phyloP scores from a whole-genome alignment of 2,888 invertebrate genomes.

The Drosophila peninsularis region DNA sequence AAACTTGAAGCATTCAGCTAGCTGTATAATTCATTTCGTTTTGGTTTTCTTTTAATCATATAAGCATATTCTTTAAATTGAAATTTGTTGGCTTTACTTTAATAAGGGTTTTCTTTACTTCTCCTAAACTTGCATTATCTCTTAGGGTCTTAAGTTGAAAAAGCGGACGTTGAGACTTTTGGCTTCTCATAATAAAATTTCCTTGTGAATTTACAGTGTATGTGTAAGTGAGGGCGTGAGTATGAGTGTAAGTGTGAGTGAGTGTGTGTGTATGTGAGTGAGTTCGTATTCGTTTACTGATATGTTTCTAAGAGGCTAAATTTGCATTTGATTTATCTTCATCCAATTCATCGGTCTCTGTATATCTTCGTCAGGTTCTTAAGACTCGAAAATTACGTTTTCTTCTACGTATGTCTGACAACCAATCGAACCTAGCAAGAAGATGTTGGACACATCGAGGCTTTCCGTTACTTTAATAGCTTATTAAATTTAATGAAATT shows the following conservation, averaged over 20 bases:
- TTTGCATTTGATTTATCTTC: conserved; percentile 66
- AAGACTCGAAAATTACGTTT: conserved; percentile 21
- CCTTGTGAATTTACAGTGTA: conserved; percentile 66
- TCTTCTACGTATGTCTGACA: conserved; percentile 23
- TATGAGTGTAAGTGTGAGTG: conserved; percentile 22
- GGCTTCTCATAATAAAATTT: conserved; percentile 65
- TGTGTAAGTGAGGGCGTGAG: conserved; percentile 25
- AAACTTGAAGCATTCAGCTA: conserved; percentile 48
- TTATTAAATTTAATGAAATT: conserved; percentile 29
- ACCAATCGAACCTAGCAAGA: conserved; percentile 40
- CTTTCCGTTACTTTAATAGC: conserved; percentile 14
- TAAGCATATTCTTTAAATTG: conserved; percentile 34
- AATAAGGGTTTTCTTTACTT: conserved; percentile 22
- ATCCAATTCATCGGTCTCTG: conserved; percentile 27
- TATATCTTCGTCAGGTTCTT: conserved; percentile 30
- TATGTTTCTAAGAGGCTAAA: conserved; percentile 85
- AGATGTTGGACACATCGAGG: conserved; percentile 38
- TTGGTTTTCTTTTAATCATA: conserved; percentile 29
- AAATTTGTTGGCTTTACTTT: conserved; percentile 45
- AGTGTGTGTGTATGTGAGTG: conserved; percentile 23
- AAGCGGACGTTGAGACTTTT: conserved; percentile 73
- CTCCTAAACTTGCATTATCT: conserved; percentile 19
- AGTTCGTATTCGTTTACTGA: conserved; percentile 76
- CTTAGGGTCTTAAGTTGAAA: conserved; percentile 54
- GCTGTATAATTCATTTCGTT: conserved; percentile 27